Base-by-base conservation (phyloP, 2,888 invertebrate genomes). In the Dermolepida albohirtum region DNA sequence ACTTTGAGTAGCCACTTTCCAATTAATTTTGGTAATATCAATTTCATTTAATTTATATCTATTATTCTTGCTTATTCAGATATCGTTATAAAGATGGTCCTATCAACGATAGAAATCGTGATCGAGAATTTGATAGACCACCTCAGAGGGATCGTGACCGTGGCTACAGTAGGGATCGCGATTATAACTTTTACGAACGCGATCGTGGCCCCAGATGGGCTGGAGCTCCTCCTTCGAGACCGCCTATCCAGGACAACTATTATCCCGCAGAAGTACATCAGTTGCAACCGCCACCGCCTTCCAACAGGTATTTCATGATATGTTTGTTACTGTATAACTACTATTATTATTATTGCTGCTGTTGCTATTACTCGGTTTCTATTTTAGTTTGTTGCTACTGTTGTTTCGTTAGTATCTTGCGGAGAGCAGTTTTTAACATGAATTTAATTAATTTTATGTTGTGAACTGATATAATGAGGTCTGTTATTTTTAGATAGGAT, bases 101-200 rank as follows among this genome's bases (percentile, higher is more conserved):
- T 70, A 81, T 66, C 75, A 79, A 12, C 79, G 83, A 75, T 66
- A 78, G 41, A 76, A 79, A 80, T 41, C 73, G 80, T 51, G 80
- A 81, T 44, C 73, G 80, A 43, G 78, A 78, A 44, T 74, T 63
- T 70, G 79, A 77, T 43, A 73, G 76, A 50, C 77, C 81, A 69
- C 79, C 81, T 49, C 81, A 68, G 66, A 43, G 78, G 16, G 76
- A 74, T 54, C 74, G 74, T 63, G 77, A 78, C 14, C 76, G 76
- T 11, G 78, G 77, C 11, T 73, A 76, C 64, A 78, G 78, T 44
- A 67, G 73, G 27, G 73, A 71, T 17, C 71, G 72, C n/a, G 75
- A 75, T 17, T 75, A 73, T 64, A 70, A 70, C 16, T 73, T 69
- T 50, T 77, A 73, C 63, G 77, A 77, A 14, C 71, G 72, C 40